A percentile compares a stretch with the other conserved stretches of the same genome.
phyloP scores from a whole-genome alignment of 2,888 invertebrate genomes.

The Aleiodes alternator region DNA sequence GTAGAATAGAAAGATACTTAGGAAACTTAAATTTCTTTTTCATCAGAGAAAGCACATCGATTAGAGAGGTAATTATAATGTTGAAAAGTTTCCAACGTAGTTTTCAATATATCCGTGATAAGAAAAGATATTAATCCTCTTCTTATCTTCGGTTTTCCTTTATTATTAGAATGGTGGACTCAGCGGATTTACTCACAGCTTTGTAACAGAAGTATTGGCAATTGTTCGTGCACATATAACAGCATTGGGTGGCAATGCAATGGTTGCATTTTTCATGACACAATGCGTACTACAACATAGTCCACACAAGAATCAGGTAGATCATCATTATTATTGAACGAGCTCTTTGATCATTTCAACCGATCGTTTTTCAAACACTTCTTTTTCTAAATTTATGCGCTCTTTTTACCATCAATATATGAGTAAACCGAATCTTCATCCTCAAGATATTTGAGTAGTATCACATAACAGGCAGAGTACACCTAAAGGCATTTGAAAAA shows the following conservation, averaged over 20 bases:
- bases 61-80: conserved; percentile 81
- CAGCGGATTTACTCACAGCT: conserved; percentile 95
- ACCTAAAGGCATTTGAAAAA: background rate
- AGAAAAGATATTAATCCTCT: conserved; percentile 14
- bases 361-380: background rate
- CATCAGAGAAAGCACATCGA: conserved; percentile 94
- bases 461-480: too few relatives aligned
- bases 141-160: conserved; percentile 50
- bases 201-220: conserved; percentile 94
- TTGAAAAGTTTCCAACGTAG: conserved; percentile 8
- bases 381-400: background rate
- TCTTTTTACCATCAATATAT: conserved; percentile 17
- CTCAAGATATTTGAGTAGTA: too few relatives aligned
- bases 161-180: conserved; percentile 86
- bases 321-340: conserved; percentile 43
- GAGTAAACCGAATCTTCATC: background rate
- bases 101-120: conserved; percentile 10
- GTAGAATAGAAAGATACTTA: conserved; percentile 86
- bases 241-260: conserved; percentile 95
- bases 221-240: conserved; percentile 95
- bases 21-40: conserved; percentile 96
- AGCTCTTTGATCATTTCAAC: background rate
- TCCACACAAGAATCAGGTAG: conserved; percentile 97
- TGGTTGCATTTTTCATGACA: conserved; percentile 95
- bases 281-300: conserved; percentile 94